Evolutionary conservation across 2,113 vertebrate genomes (phyloP).

Genomic region (Zosterops lateralis): DNA sequence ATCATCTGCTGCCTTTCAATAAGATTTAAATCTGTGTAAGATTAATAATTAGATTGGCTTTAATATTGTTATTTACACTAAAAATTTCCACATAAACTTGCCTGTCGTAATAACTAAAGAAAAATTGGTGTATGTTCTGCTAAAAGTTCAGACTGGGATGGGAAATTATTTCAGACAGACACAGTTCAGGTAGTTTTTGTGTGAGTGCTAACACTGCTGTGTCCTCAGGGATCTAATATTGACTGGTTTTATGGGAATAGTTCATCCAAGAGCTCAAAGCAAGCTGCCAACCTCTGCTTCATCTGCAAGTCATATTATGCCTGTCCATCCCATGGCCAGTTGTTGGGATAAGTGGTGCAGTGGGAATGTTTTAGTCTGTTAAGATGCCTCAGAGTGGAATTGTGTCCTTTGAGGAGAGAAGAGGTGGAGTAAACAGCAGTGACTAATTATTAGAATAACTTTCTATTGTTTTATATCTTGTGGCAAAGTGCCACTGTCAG

Average conservation of each 20-base stretch:
- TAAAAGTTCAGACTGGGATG: background rate
- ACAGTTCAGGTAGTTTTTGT: background rate
- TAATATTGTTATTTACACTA: background rate
- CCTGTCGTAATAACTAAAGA: background rate
- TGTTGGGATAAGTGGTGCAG: background rate
- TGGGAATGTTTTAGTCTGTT: background rate
- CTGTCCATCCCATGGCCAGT: background rate
- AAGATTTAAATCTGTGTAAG: background rate
- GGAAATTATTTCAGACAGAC: background rate
- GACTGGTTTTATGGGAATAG: background rate
- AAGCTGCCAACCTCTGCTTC: background rate
- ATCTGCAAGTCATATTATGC: background rate
- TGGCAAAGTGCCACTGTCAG: background rate
- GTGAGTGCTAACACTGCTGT: background rate
- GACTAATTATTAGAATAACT: background rate
- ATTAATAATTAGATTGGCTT: background rate
- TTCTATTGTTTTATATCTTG: background rate
- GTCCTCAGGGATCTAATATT: background rate
- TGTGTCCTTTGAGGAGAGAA: background rate
- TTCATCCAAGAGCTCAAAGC: background rate
- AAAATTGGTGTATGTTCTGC: background rate
- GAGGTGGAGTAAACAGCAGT: background rate
- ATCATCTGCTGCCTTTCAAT: background rate
- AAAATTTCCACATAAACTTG: background rate
- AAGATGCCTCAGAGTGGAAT: background rate